Evolutionary conservation across 2,888 invertebrate genomes (phyloP), one percentile per base, ranked within the genome.

Genomic region (Azorinus chamasolen): DNA sequence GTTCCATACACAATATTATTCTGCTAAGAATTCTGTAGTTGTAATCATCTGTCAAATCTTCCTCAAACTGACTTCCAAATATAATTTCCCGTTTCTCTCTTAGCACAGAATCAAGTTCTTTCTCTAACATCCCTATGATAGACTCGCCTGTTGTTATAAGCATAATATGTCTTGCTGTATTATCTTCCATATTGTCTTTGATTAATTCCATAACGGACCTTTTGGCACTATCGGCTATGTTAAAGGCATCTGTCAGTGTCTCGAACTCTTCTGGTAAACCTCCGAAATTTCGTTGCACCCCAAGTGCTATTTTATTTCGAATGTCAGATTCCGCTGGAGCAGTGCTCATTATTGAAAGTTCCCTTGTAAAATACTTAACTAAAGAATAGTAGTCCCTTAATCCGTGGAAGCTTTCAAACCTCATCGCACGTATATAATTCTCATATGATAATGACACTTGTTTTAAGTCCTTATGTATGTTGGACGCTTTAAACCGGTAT

Each of bases 1-100:
- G 73, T 58, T 88, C 88, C 88, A 88, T 88, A 39, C 88, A 88
- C 2, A 86, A 69, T 16, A 87, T 88, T 0, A 88, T 85, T 69
- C 79, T 72, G 43, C 84, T 88, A 6, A 88, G 51, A 24, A 85
- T 83, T 32, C 86, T 73, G 66, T 85, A 87, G 48, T 86, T 83
- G 62, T 86, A 88, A 43, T 87, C 88, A 64, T 87, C 87, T 22
- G 83, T 83, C n/a, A 79, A 45, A 57, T 88, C 88, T 39, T 86
- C 86, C 59, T 84, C 84, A 80, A 87, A 88, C 16, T 83, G 83
- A 54, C 88, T 88, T 14, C 88, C 88, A 64, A 83, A 82, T 24
- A 88, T 86, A 0, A 87, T 48, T 48, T 75, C 83, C 64, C 64
- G 65, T 57, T 64, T 61, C 0, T 77, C 45, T 39, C 84, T 70